phyloP scores from a whole-genome alignment of 2,888 invertebrate species.

The Torymus texanus region DNA sequence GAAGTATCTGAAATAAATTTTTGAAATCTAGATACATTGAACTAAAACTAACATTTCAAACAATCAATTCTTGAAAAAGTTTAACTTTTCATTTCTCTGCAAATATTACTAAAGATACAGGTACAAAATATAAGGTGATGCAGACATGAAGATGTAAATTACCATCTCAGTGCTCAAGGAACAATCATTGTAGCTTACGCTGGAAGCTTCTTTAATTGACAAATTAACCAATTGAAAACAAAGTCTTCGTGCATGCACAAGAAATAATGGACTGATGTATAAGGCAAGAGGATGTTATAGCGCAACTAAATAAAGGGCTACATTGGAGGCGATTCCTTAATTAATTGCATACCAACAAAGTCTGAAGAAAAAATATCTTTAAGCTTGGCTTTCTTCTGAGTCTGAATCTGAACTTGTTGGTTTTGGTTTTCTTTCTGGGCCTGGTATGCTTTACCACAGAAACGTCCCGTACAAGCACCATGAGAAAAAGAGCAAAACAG shows the following conservation, averaged over 20 bases:
- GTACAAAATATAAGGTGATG: constrained; percentile 38
- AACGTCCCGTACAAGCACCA: constrained; percentile 68
- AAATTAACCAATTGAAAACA: constrained; percentile 55
- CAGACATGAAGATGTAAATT: constrained; percentile 52
- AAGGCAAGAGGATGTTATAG: constrained; percentile 43
- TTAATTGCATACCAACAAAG: constrained; percentile 81
- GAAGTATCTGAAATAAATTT: too few species aligned
- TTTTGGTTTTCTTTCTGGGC: constrained; percentile 79
- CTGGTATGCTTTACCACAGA: constrained; percentile 83
- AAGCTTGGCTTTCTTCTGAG: constrained; percentile 89
- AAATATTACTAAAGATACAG: constrained; percentile 49
- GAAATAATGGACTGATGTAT: constrained; percentile 46
- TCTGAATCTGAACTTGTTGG: constrained; percentile 71
- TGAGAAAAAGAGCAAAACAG: constrained; percentile 60
- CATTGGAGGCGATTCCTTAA: constrained; percentile 65
- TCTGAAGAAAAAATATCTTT: constrained; percentile 91
- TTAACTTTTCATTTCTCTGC: constrained; percentile 24
- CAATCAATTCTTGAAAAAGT: constrained; percentile 14
- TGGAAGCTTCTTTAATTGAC: constrained; percentile 52
- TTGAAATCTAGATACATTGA: too few species aligned
- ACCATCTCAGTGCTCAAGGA: constrained; percentile 50
- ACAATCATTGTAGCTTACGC: constrained; percentile 51
- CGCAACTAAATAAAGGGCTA: constrained; percentile 61
- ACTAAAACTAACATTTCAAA: not conserved
- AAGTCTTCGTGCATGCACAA: constrained; percentile 55